These are phyloP conservation scores for Actinostola sp. DNA, from an alignment of 92 coral and sea anemone genomes.

Conservation along the genomic window DNA sequence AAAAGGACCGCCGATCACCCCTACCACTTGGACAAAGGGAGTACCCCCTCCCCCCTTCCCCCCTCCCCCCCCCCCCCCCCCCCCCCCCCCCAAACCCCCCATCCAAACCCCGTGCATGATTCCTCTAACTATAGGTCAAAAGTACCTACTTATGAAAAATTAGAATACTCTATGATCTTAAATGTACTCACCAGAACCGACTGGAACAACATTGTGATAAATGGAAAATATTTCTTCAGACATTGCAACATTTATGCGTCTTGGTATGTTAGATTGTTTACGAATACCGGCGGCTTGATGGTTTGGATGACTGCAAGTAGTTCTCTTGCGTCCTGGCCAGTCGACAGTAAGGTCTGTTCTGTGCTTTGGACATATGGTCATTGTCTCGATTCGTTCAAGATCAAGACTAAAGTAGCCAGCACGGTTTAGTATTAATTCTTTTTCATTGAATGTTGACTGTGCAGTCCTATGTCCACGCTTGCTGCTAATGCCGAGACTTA, in stretches of 20 bases:
- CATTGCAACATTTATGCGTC: conserved; percentile 51
- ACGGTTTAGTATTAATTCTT: conserved; percentile 29
- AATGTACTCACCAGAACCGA: conserved; percentile 44
- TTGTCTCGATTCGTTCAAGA: background rate
- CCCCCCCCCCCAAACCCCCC: too few relatives aligned
- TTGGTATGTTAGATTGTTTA: conserved; percentile 47
- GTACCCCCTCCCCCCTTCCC: too few relatives aligned
- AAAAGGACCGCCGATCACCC: too few relatives aligned
- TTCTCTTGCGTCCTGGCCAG: conserved; percentile 41
- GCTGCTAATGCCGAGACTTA: background rate
- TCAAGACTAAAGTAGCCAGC: conserved; percentile 38
- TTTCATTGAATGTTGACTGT: background rate
- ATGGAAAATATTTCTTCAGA: conserved; percentile 39
- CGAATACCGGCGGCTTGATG: conserved; percentile 40
- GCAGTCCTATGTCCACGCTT: conserved; percentile 9
- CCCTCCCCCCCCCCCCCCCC: too few relatives aligned
- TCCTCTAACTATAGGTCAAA: too few relatives aligned
- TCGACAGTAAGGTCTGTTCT: conserved; percentile 33
- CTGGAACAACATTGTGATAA: conserved; percentile 37
- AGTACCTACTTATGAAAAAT: too few relatives aligned
- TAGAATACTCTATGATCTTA: too few relatives aligned
- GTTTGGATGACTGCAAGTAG: conserved; percentile 38
- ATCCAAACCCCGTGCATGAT: too few relatives aligned
- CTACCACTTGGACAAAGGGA: too few relatives aligned
- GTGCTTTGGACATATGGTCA: conserved; percentile 56